A percentile compares a stretch with the other conserved stretches of the same genome.
phyloP scores from a whole-genome alignment of 1,140 invertebrate genomes.

The Orussus abietinus region DNA sequence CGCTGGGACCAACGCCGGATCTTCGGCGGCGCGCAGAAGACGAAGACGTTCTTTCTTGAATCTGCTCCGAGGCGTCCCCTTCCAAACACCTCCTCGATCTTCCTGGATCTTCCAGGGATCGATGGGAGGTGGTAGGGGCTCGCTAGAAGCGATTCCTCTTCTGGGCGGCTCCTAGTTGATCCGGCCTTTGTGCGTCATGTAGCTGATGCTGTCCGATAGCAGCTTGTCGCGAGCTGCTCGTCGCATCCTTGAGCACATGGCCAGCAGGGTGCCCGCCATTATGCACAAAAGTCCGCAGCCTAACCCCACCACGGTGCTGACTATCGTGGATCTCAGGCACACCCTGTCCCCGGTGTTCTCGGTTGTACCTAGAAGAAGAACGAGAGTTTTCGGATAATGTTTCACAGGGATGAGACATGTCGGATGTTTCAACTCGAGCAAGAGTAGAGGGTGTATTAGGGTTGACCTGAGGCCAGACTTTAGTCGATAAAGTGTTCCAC shows the following conservation, averaged over 20 bases:
- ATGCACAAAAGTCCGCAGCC: conserved; percentile 66
- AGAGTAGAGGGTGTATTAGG: too few relatives aligned
- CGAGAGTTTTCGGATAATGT: conserved; percentile 19
- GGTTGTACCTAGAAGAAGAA: conserved; percentile 48
- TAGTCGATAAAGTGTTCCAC: too few relatives aligned
- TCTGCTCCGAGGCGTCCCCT: neutral
- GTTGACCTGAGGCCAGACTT: too few relatives aligned
- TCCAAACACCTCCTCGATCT: neutral
- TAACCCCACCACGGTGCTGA: conserved; percentile 69
- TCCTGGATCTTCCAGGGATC: neutral
- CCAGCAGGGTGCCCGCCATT: conserved; percentile 64
- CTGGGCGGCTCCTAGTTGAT: conserved; percentile 58
- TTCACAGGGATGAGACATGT: too few relatives aligned
- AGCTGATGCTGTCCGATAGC: conserved; percentile 58
- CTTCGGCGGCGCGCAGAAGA: neutral
- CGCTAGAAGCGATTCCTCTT: too few relatives aligned
- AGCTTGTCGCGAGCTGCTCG: conserved; percentile 55
- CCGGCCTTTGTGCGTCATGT: conserved; percentile 69
- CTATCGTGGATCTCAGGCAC: conserved; percentile 71
- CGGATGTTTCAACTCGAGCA: too few relatives aligned
- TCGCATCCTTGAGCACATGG: conserved; percentile 68
- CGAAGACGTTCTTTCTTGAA: neutral
- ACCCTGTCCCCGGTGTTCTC: conserved; percentile 55
- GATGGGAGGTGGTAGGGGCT: neutral
- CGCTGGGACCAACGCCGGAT: neutral